Evolutionary conservation across 2,113 vertebrate genomes (phyloP), one percentile per base, ranked within the genome.

Genomic region (Chaetura pelagica): DNA sequence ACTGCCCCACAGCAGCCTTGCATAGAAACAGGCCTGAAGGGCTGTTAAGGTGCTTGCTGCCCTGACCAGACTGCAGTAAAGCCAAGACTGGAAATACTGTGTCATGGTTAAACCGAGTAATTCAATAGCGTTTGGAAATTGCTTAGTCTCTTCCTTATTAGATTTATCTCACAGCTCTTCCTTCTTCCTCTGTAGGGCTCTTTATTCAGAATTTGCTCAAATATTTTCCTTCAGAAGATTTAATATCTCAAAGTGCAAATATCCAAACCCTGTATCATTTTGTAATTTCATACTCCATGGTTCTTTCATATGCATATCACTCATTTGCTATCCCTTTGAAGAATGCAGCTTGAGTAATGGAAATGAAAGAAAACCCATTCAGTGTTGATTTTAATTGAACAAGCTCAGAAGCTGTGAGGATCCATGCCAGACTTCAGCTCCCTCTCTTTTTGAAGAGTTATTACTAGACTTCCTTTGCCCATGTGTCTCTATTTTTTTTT

Each of bases 261-360:
- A 95, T 46, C 75, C 95, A 96, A 96, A 96, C 84, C 89, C 85
- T 85, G 94, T 91, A 95, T 96, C 46, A 96, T 96, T 96, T 87
- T 88, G 93, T 91, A 96, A 95, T 97, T 96, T 95, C 87, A 95
- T 95, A 93, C 87, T 93, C 82, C 52, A 67, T 63, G 79, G 71
- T 66, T 62, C 95, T 97, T 96, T 96, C 95, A 96, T 94, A 94
- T 96, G 96, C 89, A 97, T 94, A 97, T 96, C 94, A 83, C 69
- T 94, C 93, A 96, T 96, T 97, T 95, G 82, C 89, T 54, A 89
- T 61, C 74, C 87, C 94, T 96, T 96, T 96, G 94, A 96, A 96
- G 91, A 90, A 91, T 87, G 87, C 95, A 93, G 95, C 95, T 95
- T 89, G 91, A 95, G 94, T 58, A 93, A 93, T 55, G 78, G 91